Base-by-base conservation (phyloP, 2,888 invertebrate species). In the Drosophila testacea region DNA sequence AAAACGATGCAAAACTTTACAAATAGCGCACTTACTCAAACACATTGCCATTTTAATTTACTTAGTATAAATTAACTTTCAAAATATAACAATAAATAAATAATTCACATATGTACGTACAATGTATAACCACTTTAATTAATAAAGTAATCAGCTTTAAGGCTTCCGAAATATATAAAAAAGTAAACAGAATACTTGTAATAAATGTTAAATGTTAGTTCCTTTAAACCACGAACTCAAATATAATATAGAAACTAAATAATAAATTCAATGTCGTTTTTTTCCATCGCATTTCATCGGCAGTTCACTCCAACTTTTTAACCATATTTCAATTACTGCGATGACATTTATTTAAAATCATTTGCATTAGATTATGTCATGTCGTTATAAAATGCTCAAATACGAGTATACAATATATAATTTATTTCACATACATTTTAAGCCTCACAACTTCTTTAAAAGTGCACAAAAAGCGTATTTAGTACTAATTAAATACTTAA, bases 11-110 rank as follows among this genome's bases (percentile, higher is more conserved):
- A 68, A 59, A 61, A 79, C 75, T 72, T 55, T 71, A 80, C 71
- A 74, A 80, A 76, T 80, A 83, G 74, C 73, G 83, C 85, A 89
- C 81, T 78, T 81, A 77, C 59, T 74, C 11, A 7, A 50, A 34
- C 11, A 50, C 82, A 79, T 81, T 83, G 71, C 46, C 66, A 69
- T 79, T 77, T 67, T 67, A 65, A 70, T 64, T 79, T 65, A 69
- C 65, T 81, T 59, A 51, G 10, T 48, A 69, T 44, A 72, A 16
- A 81, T 67, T 61, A 55, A 66, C 30, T 41, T 27, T 59, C 42
- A 34, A 28, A 47, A 66, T 62, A 57, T 57, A 38, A 39, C 39
- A 66, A 54, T 30, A 30, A 42, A 30, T 16, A 41, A 41, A 30
- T 28, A 67, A 34, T 44, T 64, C 28, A 59, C 47, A 54, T 48